phyloP scores from a whole-genome alignment of 2,797 vertebrate species.

The Xiphophorus birchmanni region DNA sequence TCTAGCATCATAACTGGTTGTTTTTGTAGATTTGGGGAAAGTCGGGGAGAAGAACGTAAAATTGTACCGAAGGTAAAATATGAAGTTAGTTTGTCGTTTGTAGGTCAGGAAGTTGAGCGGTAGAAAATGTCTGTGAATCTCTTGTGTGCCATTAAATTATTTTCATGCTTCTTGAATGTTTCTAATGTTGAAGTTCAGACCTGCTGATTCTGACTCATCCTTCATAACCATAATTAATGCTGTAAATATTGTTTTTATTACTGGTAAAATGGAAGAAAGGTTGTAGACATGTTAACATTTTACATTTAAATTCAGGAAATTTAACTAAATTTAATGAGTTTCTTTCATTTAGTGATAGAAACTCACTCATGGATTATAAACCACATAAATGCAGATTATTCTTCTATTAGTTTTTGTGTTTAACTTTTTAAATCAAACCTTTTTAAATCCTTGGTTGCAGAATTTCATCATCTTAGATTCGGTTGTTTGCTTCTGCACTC shows the following conservation, averaged over 20 bases:
- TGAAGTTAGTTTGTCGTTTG: neutral
- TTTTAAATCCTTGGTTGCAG: neutral
- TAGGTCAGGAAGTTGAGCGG: neutral
- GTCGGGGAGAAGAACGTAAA: neutral
- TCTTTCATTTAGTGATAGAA: neutral
- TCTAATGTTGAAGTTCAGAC: neutral
- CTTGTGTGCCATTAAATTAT: too few relatives aligned
- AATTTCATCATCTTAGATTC: neutral
- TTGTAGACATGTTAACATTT: too few relatives aligned
- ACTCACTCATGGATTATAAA: neutral
- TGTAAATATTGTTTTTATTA: neutral
- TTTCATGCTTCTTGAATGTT: neutral
- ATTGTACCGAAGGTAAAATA: neutral
- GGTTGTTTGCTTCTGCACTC: neutral
- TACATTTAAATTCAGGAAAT: too few relatives aligned
- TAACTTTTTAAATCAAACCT: neutral
- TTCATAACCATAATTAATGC: neutral
- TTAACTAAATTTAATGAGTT: too few relatives aligned
- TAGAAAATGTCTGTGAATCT: neutral
- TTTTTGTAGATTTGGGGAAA: neutral
- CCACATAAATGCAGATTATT: neutral
- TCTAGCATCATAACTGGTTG: neutral
- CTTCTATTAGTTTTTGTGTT: neutral
- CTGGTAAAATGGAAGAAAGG: neutral
- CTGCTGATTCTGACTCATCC: neutral